phyloP scores from a whole-genome alignment of 2,797 vertebrate genomes.

The Rhinatrema bivittatum region DNA sequence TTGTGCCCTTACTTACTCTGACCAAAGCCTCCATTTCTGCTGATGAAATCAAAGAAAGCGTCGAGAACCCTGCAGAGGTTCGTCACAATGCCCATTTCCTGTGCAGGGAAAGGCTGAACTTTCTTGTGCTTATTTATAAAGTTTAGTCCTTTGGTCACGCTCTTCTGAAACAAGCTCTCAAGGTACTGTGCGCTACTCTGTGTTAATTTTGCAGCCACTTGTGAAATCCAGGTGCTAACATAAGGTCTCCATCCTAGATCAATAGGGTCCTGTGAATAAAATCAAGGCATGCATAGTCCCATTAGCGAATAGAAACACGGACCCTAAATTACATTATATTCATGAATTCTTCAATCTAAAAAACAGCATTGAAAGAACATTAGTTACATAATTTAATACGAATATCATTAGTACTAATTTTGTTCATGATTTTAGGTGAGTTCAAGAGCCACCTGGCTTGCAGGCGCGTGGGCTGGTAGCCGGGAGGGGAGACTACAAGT shows the following conservation, averaged over 20 bases:
- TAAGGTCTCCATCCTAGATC: constrained; percentile 41
- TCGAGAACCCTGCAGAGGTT: constrained; percentile 45
- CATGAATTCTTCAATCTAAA: too few species aligned
- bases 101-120: constrained; percentile 22
- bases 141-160: constrained; percentile 16
- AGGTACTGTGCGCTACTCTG: constrained; percentile 16
- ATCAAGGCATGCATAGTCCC: too few species aligned
- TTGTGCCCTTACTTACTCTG: constrained; percentile 19
- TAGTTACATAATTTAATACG: too few species aligned
- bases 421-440: too few species aligned
- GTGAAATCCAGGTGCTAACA: constrained; percentile 31
- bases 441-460: too few species aligned
- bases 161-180: constrained; percentile 27
- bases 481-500: too few species aligned
- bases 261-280: constrained; percentile 27
- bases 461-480: too few species aligned
- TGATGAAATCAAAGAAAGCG: constrained; percentile 43
- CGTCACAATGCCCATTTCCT: constrained; percentile 24
- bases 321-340: too few species aligned
- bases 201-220: constrained; percentile 18
- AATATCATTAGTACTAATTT: too few species aligned
- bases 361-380: too few species aligned
- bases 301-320: too few species aligned
- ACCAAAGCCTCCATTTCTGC: constrained; percentile 11
- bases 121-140: constrained; percentile 29